Percentiles rank a stretch among this genome's conserved stretches.
Conservation (phyloP, 1,140 invertebrate species). For the Drosophila sechellia region DNA sequence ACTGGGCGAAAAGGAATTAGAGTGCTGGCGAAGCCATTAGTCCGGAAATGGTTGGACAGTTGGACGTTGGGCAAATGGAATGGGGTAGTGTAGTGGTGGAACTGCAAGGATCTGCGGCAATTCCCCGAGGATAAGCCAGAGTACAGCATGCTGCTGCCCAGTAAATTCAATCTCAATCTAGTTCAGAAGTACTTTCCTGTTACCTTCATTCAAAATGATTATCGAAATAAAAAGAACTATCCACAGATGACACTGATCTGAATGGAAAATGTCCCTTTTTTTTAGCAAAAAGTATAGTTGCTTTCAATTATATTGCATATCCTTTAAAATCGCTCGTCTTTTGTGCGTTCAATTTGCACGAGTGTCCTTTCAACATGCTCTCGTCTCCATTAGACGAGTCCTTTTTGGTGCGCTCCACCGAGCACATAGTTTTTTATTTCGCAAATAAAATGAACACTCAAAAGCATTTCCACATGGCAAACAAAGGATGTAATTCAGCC, state of each 20-base stretch:
- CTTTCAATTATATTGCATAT: not conserved
- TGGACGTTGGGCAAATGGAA: not conserved
- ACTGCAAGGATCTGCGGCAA: conserved; percentile 8
- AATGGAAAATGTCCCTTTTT: too few relatives aligned
- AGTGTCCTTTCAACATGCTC: not conserved
- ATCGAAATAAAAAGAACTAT: too few relatives aligned
- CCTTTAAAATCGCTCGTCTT: not conserved
- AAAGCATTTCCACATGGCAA: conserved; percentile 1
- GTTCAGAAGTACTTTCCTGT: too few relatives aligned
- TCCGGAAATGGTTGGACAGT: conserved; percentile 6
- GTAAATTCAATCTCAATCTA: too few relatives aligned
- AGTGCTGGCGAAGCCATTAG: conserved; percentile 24
- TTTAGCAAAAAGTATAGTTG: not conserved
- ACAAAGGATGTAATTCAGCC: conserved; percentile 8
- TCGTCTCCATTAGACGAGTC: conserved; percentile 4
- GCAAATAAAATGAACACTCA: not conserved
- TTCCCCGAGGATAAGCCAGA: not conserved
- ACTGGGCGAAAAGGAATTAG: not conserved
- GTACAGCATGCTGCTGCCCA: not conserved
- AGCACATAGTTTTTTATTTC: not conserved
- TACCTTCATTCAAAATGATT: too few relatives aligned
- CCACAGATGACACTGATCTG: not conserved
- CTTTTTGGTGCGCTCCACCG: conserved; percentile 20
- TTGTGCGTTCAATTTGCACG: not conserved
- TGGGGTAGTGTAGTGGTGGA: not conserved